phyloP scores from a whole-genome alignment of 1,140 invertebrate genomes.

The Leptopilina clavipes region DNA sequence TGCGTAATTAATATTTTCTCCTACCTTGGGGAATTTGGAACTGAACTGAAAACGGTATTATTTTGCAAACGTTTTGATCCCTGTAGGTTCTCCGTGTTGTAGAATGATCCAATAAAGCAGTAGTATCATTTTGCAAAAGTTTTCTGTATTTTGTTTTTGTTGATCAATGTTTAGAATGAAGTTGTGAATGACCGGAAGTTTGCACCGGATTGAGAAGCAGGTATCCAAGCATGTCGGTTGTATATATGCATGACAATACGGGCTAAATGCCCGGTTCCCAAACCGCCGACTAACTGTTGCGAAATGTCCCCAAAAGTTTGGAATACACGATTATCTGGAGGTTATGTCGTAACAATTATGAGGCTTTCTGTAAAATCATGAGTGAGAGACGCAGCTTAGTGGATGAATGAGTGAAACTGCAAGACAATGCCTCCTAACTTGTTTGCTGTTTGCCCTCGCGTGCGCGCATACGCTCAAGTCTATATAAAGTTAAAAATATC shows the following conservation, averaged over 20 bases:
- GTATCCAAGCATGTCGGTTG: conserved; percentile 18
- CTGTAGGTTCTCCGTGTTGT: too few species aligned
- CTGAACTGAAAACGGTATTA: too few species aligned
- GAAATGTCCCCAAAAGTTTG: conserved; percentile 73
- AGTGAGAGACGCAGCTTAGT: conserved; percentile 50
- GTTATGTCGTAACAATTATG: conserved; percentile 75
- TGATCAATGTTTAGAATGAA: too few species aligned
- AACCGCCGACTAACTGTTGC: conserved; percentile 71
- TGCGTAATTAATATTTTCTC: too few species aligned
- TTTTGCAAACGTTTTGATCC: too few species aligned
- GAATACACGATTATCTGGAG: conserved; percentile 73
- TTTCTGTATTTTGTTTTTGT: too few species aligned
- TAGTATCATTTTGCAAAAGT: too few species aligned
- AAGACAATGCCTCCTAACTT: conserved; percentile 61
- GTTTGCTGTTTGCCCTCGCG: conserved; percentile 63
- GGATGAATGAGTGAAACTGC: conserved; percentile 34
- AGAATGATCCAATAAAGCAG: too few species aligned
- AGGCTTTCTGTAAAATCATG: conserved; percentile 55
- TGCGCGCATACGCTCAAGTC: conserved; percentile 57
- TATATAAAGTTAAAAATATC: too few species aligned
- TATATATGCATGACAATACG: conserved; percentile 70
- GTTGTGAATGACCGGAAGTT: conserved; percentile 22
- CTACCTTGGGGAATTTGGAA: too few species aligned
- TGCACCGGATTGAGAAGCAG: neutral
- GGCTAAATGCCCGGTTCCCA: conserved; percentile 71